Base-by-base conservation (phyloP, 1,140 invertebrate species). In the Pantala flavescens region DNA sequence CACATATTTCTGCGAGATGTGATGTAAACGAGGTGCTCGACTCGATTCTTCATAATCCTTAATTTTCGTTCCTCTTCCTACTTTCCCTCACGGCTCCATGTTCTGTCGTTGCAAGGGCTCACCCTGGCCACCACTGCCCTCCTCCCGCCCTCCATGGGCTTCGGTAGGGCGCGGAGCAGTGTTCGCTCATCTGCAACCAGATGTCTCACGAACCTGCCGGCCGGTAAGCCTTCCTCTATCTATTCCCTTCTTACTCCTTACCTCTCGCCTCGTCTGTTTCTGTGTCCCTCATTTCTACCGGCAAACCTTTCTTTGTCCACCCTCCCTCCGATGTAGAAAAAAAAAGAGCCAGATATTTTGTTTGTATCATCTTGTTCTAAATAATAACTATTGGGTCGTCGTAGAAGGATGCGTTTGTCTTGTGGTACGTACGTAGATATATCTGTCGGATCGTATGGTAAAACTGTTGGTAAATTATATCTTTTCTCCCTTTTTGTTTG, bases 131-230 rank as follows among this genome's bases (percentile, higher is more conserved):
- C 49, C 49, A 63, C 49, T 3, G 49, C 49, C 49, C 49, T 63
- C 49, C 49, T 63, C 49, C 49, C 49, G 49, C 49, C 49, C 49
- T 63, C 49, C 49, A 63, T 63, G 49, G 74, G 76, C 71, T 72
- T 43, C 63, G 75, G 74, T 75, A 76, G 76, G 74, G 73, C 74
- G 72, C 76, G 74, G 72, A 73, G 72, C 73, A 70, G 74, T 74
- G 75, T 75, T 75, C 75, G 75, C 21, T 55, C 70, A 70, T 75
- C 75, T 73, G 49, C 75, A 72, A 55, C 71, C 71, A 75, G 75
- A 73, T 75, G 75, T 75, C 75, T 73, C 72, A 24, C 75, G 72
- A 72, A 72, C 72, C 14, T 72, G 72, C 24, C 71, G 75, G 75
- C 75, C 72, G 75, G 75, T 75, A 75, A 75, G 75, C 75, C 75